Evolutionary conservation across 2,888 invertebrate species (phyloP), one percentile per base, ranked within the genome.

Genomic region (Pyrrhosoma nymphula): DNA sequence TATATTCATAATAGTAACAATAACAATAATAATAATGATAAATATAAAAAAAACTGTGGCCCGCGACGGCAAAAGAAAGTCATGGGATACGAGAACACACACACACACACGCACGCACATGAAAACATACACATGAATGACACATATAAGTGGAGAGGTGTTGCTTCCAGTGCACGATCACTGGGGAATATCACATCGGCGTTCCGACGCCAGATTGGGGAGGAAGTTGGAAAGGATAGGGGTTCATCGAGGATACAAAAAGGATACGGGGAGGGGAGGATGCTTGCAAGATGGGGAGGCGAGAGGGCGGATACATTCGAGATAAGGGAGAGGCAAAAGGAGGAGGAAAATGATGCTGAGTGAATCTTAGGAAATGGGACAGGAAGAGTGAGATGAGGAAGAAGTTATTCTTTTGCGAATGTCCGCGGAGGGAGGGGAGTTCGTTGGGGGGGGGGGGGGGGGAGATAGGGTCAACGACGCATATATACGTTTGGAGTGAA

Each of bases 101-200:
- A 91, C 35, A 91, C 91, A 63, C 93, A 93, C 69, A 93, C 93
- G n/a, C 60, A 91, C 91, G 63, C 91, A 63, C 63, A 93, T 69
- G 69, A 69, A 69, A n/a, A 91, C 91, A 91, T 63, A 63, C 63
- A 93, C 93, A 93, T 93, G 93, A 55, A 93, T 69, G 47, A 93
- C 69, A 93, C 93, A 93, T 39, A 91, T 93, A 69, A 93, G 63
- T 93, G 93, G 93, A 35, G 39, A 93, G 93, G 93, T 93, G 93
- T 93, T 93, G 93, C 93, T 69, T 93, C 93, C 93, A 93, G 93
- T 93, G 93, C 63, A 69, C 69, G 93, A 26, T 47, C 93, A 93
- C 93, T 63, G 93, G 93, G 93, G 93, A 60, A 47, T 26, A 35
- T 35, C 26, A 26, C n/a, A 60, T 93, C 69, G 93, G 75, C 93